Conservation (phyloP, 2,888 invertebrate genomes). For the Caenorhabditis panamensis region DNA sequence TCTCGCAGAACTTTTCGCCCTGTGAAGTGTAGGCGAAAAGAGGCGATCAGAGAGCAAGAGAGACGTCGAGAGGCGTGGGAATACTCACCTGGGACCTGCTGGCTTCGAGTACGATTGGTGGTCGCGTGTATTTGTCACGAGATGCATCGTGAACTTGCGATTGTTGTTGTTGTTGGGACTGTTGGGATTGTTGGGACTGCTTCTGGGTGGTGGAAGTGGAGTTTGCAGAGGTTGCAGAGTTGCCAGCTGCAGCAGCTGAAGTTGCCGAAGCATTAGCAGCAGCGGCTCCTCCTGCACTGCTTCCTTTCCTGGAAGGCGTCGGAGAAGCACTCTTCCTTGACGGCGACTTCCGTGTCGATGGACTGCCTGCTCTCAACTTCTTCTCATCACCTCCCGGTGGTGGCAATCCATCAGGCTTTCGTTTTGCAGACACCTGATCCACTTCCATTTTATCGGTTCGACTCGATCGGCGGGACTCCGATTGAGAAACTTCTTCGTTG, state of each 20-base stretch:
- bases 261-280: constrained; percentile 30
- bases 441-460: constrained; percentile 70
- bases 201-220: not conserved
- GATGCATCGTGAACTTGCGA: constrained; percentile 36
- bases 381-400: constrained; percentile 69
- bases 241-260: not conserved
- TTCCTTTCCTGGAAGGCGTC: constrained; percentile 52
- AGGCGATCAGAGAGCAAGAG: constrained; percentile 28
- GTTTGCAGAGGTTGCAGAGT: not conserved
- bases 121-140: constrained; percentile 70
- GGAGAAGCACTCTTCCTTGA: constrained; percentile 56
- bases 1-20: constrained; percentile 28
- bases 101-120: constrained; percentile 78
- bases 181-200: constrained; percentile 3
- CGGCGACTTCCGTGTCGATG: constrained; percentile 53
- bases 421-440: constrained; percentile 63
- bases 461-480: constrained; percentile 63
- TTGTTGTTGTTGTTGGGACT: constrained; percentile 5
- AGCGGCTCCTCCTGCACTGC: constrained; percentile 14
- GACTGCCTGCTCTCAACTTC: constrained; percentile 67
- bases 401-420: constrained; percentile 66
- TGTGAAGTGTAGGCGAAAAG: constrained; percentile 35
- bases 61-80: not conserved
- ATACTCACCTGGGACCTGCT: constrained; percentile 75
- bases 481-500: constrained; percentile 71